Evolutionary conservation across 2,888 invertebrate species (phyloP).

Genomic region (Pseudeuparius sepicola): DNA sequence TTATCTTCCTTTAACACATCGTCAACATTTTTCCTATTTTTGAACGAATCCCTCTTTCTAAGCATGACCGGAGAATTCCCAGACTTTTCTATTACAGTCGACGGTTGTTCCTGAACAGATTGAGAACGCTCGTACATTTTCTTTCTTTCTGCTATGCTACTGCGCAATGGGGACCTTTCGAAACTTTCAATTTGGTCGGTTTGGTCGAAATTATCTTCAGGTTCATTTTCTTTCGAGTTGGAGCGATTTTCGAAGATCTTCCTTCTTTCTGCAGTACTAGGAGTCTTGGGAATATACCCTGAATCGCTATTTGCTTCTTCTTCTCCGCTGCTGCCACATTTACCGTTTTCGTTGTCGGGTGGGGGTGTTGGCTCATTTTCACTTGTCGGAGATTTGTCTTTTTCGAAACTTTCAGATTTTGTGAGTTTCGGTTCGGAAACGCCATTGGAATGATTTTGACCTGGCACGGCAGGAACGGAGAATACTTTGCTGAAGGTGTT

Average conservation of each 20-base stretch:
- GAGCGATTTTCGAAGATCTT: constrained; percentile 53
- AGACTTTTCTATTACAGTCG: constrained; percentile 46
- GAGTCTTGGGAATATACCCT: constrained; percentile 61
- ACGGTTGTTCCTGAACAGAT: constrained; percentile 45
- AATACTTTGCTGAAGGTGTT: constrained; percentile 67
- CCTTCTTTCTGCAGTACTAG: constrained; percentile 70
- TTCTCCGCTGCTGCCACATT: constrained; percentile 51
- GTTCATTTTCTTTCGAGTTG: constrained; percentile 36
- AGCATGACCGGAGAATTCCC: constrained; percentile 61
- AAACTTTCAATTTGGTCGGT: constrained; percentile 46
- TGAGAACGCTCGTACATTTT: constrained; percentile 56
- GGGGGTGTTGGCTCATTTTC: constrained; percentile 21
- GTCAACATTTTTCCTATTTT: constrained; percentile 46
- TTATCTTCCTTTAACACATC: constrained; percentile 38
- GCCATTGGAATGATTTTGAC: constrained; percentile 24
- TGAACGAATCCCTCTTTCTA: constrained; percentile 60
- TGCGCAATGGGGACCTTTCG: constrained; percentile 52
- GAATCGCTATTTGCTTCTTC: constrained; percentile 53
- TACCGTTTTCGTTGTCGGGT: constrained; percentile 43
- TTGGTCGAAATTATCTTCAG: constrained; percentile 40
- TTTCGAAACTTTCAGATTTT: constrained; percentile 8
- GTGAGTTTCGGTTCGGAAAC: constrained; percentile 9
- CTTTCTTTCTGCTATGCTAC: constrained; percentile 67
- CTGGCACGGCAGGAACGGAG: constrained; percentile 66
- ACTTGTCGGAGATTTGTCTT: constrained; percentile 9